A percentile compares a stretch with the other conserved stretches of the same genome.
These are phyloP conservation scores for Chrysopilus asiliformis DNA, from an alignment of 2,888 invertebrate species.

Conservation along the genomic window DNA sequence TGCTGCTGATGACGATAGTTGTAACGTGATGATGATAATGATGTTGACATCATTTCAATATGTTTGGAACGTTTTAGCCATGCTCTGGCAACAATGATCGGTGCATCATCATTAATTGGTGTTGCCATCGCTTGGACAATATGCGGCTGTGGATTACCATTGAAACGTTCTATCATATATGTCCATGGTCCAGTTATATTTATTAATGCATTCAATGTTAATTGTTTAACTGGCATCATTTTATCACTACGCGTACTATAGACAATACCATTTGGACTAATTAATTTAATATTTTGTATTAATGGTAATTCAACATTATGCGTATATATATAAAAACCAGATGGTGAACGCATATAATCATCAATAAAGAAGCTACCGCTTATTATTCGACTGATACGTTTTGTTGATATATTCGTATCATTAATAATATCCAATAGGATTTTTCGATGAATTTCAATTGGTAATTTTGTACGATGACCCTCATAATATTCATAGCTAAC, in stretches of 20 bases:
- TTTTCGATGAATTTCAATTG: conserved; percentile 32
- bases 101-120: conserved; percentile 27
- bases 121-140: conserved; percentile 47
- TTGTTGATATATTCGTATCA: conserved; percentile 8
- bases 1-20: too few species aligned
- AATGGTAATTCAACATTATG: conserved; percentile 40
- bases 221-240: conserved; percentile 38
- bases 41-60: too few species aligned
- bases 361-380: conserved; percentile 43
- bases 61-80: conserved; percentile 34
- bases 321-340: conserved; percentile 40
- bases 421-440: conserved; percentile 16
- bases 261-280: conserved; percentile 38
- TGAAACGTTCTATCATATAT: conserved; percentile 42
- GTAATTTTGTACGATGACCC: conserved; percentile 35
- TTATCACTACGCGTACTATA: conserved; percentile 38
- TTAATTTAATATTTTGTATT: conserved; percentile 37
- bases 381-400: conserved; percentile 26
- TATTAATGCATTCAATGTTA: conserved; percentile 38
- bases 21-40: too few species aligned
- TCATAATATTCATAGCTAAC: conserved; percentile 38
- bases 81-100: conserved; percentile 33
- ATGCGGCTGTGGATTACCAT: conserved; percentile 46
- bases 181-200: conserved; percentile 47
- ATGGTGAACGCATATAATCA: conserved; percentile 39